Conservation (phyloP, 2,113 vertebrate species). For the Vidua chalybeata region DNA sequence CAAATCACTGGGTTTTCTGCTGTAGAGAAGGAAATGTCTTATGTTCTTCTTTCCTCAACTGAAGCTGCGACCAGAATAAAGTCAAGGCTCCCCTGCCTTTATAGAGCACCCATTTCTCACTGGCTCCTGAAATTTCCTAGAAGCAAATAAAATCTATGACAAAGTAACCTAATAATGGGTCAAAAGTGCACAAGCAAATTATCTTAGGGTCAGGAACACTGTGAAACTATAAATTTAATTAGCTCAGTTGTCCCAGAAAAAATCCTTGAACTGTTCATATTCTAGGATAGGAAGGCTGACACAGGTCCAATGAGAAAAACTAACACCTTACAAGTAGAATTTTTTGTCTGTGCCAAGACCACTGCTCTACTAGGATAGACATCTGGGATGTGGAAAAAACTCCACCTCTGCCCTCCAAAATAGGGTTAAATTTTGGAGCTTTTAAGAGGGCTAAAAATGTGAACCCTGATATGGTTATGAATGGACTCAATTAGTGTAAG, state of each 20-base stretch:
- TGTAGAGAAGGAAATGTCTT: background rate
- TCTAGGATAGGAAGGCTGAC: background rate
- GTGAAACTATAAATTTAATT: background rate
- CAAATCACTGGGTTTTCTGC: background rate
- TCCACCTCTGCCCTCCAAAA: background rate
- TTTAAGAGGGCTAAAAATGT: background rate
- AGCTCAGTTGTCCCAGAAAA: background rate
- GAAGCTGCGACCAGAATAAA: background rate
- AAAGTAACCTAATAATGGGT: background rate
- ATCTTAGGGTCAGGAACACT: background rate
- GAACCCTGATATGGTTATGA: background rate
- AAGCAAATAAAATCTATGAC: background rate
- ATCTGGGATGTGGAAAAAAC: background rate
- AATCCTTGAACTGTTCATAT: background rate
- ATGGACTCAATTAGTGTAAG: background rate
- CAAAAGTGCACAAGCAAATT: background rate
- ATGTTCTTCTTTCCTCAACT: background rate
- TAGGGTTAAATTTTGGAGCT: background rate
- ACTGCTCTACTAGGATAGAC: background rate
- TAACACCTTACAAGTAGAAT: background rate
- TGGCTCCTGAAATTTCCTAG: background rate
- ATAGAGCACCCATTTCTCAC: accelerated
- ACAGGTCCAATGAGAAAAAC: background rate
- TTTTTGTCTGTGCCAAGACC: background rate
- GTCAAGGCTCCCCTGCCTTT: background rate